phyloP scores from a whole-genome alignment of 1,140 invertebrate species.

The Leucophenga varia region DNA sequence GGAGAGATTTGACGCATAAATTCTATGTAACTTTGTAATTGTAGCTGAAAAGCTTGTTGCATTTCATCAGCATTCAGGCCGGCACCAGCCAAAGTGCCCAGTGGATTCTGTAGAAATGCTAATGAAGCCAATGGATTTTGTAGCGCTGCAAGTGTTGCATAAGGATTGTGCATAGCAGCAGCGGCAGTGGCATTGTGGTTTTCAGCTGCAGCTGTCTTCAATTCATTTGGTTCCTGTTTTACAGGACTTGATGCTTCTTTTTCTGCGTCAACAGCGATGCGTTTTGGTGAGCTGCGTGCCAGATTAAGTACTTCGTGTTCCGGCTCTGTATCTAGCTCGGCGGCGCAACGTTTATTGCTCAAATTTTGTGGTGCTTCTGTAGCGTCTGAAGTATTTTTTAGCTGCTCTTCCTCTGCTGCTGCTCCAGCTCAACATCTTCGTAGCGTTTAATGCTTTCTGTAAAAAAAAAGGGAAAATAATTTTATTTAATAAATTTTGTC shows the following conservation, averaged over 20 bases:
- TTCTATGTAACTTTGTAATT: conserved; percentile 52
- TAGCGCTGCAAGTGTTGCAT: conserved; percentile 17
- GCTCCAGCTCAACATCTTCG: conserved; percentile 29
- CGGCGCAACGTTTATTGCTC: conserved; percentile 39
- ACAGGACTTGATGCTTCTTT: too few species aligned
- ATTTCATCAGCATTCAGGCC: conserved; percentile 36
- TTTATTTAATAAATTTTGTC: too few species aligned
- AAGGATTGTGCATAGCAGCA: not conserved
- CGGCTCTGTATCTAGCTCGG: conserved; percentile 25
- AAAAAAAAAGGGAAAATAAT: conserved; percentile 16
- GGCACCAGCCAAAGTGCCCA: conserved; percentile 9
- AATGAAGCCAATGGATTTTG: conserved; percentile 20
- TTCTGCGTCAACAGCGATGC: conserved; percentile 7
- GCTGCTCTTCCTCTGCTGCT: not conserved
- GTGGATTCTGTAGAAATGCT: conserved; percentile 18
- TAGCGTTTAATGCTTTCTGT: conserved; percentile 40
- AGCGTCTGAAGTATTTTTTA: conserved; percentile 5
- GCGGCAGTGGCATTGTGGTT: not conserved
- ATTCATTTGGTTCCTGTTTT: too few species aligned
- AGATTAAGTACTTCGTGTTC: conserved; percentile 41
- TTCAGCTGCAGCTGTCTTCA: not conserved
- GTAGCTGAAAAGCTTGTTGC: conserved; percentile 52
- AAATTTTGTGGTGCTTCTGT: conserved; percentile 38
- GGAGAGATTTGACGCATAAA: conserved; percentile 48
- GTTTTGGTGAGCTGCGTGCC: conserved; percentile 33